Base-by-base conservation (phyloP, 2,888 invertebrate species). In the Diaperis boleti region DNA sequence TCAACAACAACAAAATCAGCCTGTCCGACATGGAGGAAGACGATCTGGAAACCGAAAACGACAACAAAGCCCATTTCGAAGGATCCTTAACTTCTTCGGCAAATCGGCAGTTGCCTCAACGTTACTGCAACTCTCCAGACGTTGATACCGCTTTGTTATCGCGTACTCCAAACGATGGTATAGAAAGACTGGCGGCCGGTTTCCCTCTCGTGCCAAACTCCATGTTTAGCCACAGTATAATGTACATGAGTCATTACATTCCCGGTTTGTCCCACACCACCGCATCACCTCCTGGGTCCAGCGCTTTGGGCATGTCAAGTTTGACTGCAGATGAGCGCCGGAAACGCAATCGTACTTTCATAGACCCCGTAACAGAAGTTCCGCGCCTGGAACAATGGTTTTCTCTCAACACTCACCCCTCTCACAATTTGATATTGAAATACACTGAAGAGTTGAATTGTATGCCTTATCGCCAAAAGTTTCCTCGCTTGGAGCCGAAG, bases 321-420 rank as follows among this genome's bases (percentile, higher is more conserved):
- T 83, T 90, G 33, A 84, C 87, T 11, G 89, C 88, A n/a, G 95
- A 95, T 74, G 95, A 96, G 78, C 87, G 95, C 29, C 89, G 96
- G 68, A 96, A 97, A 81, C 89, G 99, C 37, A 98, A 98, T 81
- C 89, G 99, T 70, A 98, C 99, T 35, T 99, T 99, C 83, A 99
- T 99, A 76, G 99, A 99, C 83, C 99, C 99, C 0, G 95, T 98
- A 14, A 96, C 97, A 10, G 99, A 99, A 84, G 96, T 99, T 59
- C 95, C 95, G 13, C 89, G 94, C 66, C 84, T 95, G 67, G 95
- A 95, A 79, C 93, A 95, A 78, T 98, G 98, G 97, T 98, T 98
- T 82, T 90, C 92, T 20, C 91, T 96, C 83, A 98, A 98, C 82
- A 98, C 98, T 26, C 98, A 99, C 83, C 99, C 99, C 31, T 96